phyloP scores from a whole-genome alignment of 2,797 vertebrate species.

The Lepilemur septentrionalis region DNA sequence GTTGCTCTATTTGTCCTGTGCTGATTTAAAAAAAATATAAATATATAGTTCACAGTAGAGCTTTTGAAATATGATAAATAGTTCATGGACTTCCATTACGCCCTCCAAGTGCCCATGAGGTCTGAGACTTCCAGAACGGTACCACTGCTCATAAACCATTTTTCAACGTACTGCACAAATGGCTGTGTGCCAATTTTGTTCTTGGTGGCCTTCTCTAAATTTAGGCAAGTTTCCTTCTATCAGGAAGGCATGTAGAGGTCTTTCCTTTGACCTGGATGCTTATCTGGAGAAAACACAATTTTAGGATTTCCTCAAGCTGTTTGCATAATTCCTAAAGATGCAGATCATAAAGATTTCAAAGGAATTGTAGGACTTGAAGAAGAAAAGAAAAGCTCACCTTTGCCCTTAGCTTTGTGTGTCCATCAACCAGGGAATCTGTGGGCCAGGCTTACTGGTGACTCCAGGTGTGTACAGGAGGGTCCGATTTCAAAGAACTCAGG shows the following conservation, averaged over 20 bases:
- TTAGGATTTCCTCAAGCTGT: constrained; percentile 75
- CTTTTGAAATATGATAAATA: background rate
- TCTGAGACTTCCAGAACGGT: background rate
- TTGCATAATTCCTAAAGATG: constrained; percentile 56
- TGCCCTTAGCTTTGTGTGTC: constrained; percentile 41
- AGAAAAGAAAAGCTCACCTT: constrained; percentile 74
- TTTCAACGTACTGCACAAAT: background rate
- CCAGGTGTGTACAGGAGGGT: constrained; percentile 69
- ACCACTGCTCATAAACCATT: background rate
- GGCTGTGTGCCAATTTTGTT: background rate
- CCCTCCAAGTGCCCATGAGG: background rate
- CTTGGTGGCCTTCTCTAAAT: background rate
- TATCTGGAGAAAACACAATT: constrained; percentile 66
- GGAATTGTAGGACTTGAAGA: background rate
- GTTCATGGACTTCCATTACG: background rate
- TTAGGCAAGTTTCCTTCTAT: constrained; percentile 4
- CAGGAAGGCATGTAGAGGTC: background rate
- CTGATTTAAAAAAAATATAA: background rate
- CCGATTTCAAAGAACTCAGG: constrained; percentile 69
- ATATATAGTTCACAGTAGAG: background rate
- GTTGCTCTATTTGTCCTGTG: background rate
- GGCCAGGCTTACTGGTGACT: constrained; percentile 25
- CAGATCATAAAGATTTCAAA: constrained; percentile 68
- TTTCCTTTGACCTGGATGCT: constrained; percentile 49
- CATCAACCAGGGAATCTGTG: background rate